These are phyloP conservation scores for Drosophila neotestacea DNA, from an alignment of 2,888 invertebrate genomes.

Conservation along the genomic window DNA sequence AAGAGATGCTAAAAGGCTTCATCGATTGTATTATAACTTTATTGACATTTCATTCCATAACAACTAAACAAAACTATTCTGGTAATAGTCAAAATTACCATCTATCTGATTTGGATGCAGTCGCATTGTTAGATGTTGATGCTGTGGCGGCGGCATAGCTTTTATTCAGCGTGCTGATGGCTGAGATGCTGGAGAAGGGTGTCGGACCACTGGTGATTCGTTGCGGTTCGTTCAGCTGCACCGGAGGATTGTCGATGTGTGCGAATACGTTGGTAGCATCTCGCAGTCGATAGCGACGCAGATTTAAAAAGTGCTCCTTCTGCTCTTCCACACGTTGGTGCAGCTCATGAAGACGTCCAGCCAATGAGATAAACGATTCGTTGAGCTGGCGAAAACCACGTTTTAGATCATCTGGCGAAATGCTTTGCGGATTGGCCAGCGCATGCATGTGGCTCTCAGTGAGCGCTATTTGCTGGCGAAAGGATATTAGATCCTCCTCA, in stretches of 20 bases:
- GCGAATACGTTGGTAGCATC: conserved; percentile 93
- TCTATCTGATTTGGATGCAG: conserved; percentile 45
- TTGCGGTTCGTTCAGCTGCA: conserved; percentile 73
- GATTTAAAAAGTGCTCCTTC: conserved; percentile 93
- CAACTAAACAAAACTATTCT: conserved; percentile 21
- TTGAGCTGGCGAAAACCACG: conserved; percentile 92
- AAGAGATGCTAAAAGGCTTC: not conserved
- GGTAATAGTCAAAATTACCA: conserved; percentile 1
- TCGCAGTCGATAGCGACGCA: conserved; percentile 90
- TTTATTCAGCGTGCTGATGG: conserved; percentile 80
- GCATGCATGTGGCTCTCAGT: conserved; percentile 90
- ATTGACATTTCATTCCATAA: conserved; percentile 36
- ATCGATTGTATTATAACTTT: conserved; percentile 33
- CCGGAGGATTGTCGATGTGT: conserved; percentile 82
- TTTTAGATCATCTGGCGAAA: conserved; percentile 91
- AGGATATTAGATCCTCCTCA: conserved; percentile 89
- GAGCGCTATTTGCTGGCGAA: conserved; percentile 90
- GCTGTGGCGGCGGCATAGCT: conserved; percentile 59
- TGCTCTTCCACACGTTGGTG: conserved; percentile 91
- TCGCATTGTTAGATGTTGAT: conserved; percentile 51
- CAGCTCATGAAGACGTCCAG: conserved; percentile 93
- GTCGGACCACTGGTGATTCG: conserved; percentile 88
- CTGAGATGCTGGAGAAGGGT: conserved; percentile 86
- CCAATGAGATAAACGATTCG: conserved; percentile 93
- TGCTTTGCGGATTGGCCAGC: conserved; percentile 87